Base-by-base conservation (phyloP, 1,140 invertebrate genomes). In the Heliothis virescens region DNA sequence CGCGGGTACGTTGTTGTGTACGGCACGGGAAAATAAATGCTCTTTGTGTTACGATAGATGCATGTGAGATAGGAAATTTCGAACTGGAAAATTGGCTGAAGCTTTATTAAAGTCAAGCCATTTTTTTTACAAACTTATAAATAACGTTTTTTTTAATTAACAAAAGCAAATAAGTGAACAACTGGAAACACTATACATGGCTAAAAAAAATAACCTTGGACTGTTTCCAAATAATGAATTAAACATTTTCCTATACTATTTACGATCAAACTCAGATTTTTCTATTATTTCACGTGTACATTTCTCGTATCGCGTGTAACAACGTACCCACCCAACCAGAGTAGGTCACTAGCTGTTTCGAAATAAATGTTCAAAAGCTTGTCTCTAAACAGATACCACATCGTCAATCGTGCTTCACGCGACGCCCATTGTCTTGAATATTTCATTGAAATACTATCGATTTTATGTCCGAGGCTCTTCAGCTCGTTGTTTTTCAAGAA, bases 291-390 rank as follows among this genome's bases (percentile, higher is more conserved):
- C 57, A 15, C 21, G 21, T 9, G 5, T 50, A 71, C 67, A 48
- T 73, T 60, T 67, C 41, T 16, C 26, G 26, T 57, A 41, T n/a
- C 21, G 15, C 34, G 9, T 18, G n/a, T 0, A 12, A 67, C 67
- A 78, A 77, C 52, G 79, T 65, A 79, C 9, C 57, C 73, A 2
- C 57, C 73, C 7, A 55, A n/a, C 74, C 50, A 65, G 72, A 80
- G 26, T 80, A 76, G 81, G 81, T 83, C 81, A 83, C 78, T 62
- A 53, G 3, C 79, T 80, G 74, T 80, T 69, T 59, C 55, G 18
- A 76, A 80, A 76, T 72, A 72, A 52, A 71, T 69, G 65, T 72
- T 41, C 52, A 34, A 55, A 50, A 67, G 41, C 63, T 67, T n/a
- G 34, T n/a, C 34, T 41, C 34, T n/a, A 7, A 26, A n/a, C 50